A percentile compares a stretch with the other conserved stretches of the same genome.
These are phyloP conservation scores for Vireo griseus DNA, from an alignment of 2,797 vertebrate genomes.

Conservation along the genomic window DNA sequence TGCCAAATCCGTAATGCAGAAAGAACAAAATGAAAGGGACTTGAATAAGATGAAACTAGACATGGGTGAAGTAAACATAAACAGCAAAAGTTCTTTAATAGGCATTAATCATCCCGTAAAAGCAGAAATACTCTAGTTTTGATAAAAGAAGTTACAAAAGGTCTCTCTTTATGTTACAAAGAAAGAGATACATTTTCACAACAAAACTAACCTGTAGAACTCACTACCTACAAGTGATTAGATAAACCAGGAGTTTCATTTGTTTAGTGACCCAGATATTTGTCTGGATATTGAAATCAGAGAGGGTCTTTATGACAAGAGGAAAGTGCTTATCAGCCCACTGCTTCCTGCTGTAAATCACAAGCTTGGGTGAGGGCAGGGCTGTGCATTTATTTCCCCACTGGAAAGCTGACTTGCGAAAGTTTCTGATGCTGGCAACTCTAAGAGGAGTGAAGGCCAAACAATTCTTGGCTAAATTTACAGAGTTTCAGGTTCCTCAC, in stretches of 20 bases:
- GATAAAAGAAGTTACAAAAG: background rate
- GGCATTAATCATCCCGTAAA: background rate
- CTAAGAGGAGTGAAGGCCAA: background rate
- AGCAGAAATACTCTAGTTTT: background rate
- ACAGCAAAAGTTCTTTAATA: background rate
- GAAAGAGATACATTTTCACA: background rate
- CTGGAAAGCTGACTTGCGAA: background rate
- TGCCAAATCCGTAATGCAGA: background rate
- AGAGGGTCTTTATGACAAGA: background rate
- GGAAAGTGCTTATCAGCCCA: background rate
- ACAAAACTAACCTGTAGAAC: background rate
- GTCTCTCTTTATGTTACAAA: background rate
- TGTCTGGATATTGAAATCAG: background rate
- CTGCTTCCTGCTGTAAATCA: background rate
- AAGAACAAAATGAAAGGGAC: background rate
- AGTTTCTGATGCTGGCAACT: background rate
- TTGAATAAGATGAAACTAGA: background rate
- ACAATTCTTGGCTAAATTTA: background rate
- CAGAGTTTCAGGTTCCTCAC: background rate
- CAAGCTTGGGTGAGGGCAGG: background rate
- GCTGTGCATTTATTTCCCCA: background rate
- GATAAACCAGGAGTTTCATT: background rate
- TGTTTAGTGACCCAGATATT: background rate
- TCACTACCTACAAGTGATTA: background rate
- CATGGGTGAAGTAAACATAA: background rate